These are phyloP conservation scores for Thecocarcelia acutangulata DNA, from an alignment of 2,888 invertebrate species.

Conservation along the genomic window DNA sequence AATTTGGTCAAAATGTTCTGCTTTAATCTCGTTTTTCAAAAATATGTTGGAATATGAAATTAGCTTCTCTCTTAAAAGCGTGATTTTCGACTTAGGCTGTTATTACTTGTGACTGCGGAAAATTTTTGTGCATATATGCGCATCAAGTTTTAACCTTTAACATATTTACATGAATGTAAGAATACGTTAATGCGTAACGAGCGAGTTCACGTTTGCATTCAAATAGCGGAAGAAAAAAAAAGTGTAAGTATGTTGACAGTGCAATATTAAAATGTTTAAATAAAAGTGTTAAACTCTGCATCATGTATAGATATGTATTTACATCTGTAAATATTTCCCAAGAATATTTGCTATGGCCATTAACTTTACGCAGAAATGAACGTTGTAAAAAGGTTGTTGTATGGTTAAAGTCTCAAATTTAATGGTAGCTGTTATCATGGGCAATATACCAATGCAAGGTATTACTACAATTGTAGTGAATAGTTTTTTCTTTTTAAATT, in stretches of 20 bases:
- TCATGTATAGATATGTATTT: background rate
- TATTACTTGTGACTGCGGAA: too few relatives aligned
- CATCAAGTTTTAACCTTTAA: slow-evolving; percentile 51
- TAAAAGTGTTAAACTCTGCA: background rate
- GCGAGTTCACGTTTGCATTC: background rate
- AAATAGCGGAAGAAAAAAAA: background rate
- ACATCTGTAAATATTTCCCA: slow-evolving; percentile 15
- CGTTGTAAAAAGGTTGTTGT: too few relatives aligned
- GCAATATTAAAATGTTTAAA: slow-evolving; percentile 22
- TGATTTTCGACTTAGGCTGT: background rate
- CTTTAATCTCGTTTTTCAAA: too few relatives aligned
- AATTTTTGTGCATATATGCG: too few relatives aligned
- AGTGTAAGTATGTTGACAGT: slow-evolving; percentile 8
- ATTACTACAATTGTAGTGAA: too few relatives aligned
- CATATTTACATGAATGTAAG: slow-evolving; percentile 50
- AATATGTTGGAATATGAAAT: too few relatives aligned
- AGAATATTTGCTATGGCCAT: slow-evolving; percentile 7
- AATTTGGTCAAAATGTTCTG: too few relatives aligned
- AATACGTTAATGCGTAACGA: background rate
- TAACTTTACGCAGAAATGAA: background rate
- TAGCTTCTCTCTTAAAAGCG: too few relatives aligned
- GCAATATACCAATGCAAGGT: too few relatives aligned
- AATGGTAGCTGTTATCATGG: too few relatives aligned
- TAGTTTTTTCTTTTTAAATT: too few relatives aligned
- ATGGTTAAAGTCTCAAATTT: too few relatives aligned